Conservation (phyloP, 2,113 vertebrate genomes). For the Protomyctophum bolini region DNA sequence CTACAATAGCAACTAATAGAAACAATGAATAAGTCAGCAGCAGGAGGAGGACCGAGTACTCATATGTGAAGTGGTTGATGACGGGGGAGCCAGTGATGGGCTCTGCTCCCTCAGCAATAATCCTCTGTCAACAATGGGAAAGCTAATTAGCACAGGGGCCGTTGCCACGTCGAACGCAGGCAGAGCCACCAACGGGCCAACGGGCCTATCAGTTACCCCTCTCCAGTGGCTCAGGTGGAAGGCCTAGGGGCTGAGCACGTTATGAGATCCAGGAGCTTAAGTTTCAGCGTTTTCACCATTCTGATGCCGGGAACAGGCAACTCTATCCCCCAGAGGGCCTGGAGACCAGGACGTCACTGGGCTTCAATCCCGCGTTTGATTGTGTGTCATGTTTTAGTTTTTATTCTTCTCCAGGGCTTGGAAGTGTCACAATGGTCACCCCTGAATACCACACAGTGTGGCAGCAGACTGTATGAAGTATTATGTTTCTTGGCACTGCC, state of each 20-base stretch:
- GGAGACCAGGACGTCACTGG: conserved; percentile 75
- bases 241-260: conserved; percentile 64
- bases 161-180: conserved; percentile 46
- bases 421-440: conserved; percentile 61
- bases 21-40: conserved; percentile 58
- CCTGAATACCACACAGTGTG: conserved; percentile 33
- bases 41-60: conserved; percentile 44
- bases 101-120: conserved; percentile 62
- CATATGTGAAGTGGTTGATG: conserved; percentile 53
- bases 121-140: conserved; percentile 63
- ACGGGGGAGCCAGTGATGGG: conserved; percentile 50
- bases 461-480: conserved; percentile 25
- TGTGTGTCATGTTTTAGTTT: conserved; percentile 49
- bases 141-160: conserved; percentile 72
- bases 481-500: conserved; percentile 51
- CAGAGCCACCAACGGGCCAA: conserved; percentile 30
- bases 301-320: conserved; percentile 74
- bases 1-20: conserved; percentile 23
- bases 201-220: conserved; percentile 76
- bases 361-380: conserved; percentile 64
- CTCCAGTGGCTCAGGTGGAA: conserved; percentile 71
- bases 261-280: conserved; percentile 76
- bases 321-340: conserved; percentile 61
- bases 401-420: conserved; percentile 43
- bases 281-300: conserved; percentile 80